These are phyloP conservation scores for Protodeltote pygarga DNA, from an alignment of 2,888 invertebrate genomes.

Conservation along the genomic window DNA sequence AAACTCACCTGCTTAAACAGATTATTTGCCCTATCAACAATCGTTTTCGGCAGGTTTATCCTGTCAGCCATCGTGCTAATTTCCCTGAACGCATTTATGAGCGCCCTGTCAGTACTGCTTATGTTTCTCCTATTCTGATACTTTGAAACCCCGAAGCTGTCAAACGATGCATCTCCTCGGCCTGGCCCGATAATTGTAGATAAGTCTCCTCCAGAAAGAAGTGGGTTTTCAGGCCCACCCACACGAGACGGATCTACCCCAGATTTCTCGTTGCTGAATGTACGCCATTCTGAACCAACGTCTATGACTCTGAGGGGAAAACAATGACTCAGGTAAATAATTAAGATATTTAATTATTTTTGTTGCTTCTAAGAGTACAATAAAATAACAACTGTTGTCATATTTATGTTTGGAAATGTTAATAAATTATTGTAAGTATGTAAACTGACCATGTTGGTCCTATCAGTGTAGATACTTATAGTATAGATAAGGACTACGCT, in stretches of 20 bases:
- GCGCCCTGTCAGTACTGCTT: conserved; percentile 97
- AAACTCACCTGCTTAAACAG: conserved; percentile 96
- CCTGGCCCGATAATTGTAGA: conserved; percentile 97
- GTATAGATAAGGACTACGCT: too few relatives aligned
- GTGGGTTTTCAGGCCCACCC: conserved; percentile 99
- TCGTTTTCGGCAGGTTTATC: conserved; percentile 98
- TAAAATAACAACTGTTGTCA: too few relatives aligned
- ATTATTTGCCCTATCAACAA: conserved; percentile 98
- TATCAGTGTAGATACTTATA: too few relatives aligned
- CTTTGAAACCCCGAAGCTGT: conserved; percentile 93
- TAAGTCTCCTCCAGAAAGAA: conserved; percentile 97
- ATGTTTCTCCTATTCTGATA: conserved; percentile 92
- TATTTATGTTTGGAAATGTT: too few relatives aligned
- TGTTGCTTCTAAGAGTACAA: too few relatives aligned
- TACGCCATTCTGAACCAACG: conserved; percentile 99
- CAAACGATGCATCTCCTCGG: conserved; percentile 94
- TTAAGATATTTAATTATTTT: too few relatives aligned
- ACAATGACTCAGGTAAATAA: too few relatives aligned
- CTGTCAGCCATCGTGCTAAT: conserved; percentile 99
- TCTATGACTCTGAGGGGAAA: conserved; percentile 94
- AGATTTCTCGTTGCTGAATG: conserved; percentile 99
- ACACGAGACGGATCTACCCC: conserved; percentile 99
- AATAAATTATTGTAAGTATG: neutral
- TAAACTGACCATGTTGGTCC: too few relatives aligned
- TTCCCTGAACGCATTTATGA: conserved; percentile 98